Conservation (phyloP, 2,113 vertebrate species). For the Bucco capensis region DNA sequence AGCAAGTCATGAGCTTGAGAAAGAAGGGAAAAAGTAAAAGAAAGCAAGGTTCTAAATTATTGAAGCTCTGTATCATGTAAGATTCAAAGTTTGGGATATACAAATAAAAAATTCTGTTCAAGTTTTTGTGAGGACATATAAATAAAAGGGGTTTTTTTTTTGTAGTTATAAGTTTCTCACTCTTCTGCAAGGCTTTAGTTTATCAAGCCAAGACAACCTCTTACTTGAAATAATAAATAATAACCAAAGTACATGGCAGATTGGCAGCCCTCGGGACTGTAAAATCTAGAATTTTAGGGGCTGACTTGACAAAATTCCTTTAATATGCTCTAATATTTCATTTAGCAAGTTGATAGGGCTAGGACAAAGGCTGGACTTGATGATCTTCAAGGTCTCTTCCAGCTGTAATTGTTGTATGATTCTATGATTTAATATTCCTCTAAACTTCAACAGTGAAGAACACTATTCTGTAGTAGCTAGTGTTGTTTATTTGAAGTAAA, state of each 20-base stretch:
- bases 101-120: background rate
- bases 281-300: background rate
- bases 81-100: background rate
- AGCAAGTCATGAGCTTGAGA: background rate
- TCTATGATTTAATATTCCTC: too few species aligned
- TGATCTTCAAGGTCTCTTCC: too few species aligned
- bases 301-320: background rate
- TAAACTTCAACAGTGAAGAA: background rate
- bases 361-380: too few species aligned
- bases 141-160: too few species aligned
- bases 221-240: background rate
- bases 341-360: too few species aligned
- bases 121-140: background rate
- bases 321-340: background rate
- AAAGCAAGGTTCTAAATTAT: background rate
- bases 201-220: background rate
- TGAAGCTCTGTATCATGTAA: background rate
- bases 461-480: rapidly evolving
- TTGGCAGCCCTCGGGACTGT: background rate
- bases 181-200: background rate
- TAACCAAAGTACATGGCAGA: background rate
- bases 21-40: background rate
- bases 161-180: background rate
- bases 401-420: too few species aligned
- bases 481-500: background rate